phyloP scores from a whole-genome alignment of 2,113 vertebrate genomes.

The Odobenus rosmarus region DNA sequence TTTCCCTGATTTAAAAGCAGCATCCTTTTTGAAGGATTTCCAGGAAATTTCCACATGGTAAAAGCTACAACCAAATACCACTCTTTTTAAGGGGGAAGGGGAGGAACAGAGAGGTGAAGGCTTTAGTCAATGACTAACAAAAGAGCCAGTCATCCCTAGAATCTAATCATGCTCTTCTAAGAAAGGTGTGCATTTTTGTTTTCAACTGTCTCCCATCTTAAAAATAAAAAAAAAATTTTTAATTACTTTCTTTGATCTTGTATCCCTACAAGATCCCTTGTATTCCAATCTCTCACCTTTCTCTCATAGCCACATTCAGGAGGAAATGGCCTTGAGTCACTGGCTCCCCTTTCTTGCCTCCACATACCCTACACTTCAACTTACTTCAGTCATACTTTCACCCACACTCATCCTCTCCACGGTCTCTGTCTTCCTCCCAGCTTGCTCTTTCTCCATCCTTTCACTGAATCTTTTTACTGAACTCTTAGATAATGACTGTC shows the following conservation, averaged over 20 bases:
- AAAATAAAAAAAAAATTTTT: background rate
- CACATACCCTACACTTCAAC: background rate
- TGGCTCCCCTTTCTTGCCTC: background rate
- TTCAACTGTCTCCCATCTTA: background rate
- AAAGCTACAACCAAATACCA: background rate
- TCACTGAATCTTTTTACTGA: background rate
- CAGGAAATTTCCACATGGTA: background rate
- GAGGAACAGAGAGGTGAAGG: background rate
- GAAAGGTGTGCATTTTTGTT: background rate
- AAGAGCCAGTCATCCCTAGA: background rate
- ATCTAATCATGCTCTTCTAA: background rate
- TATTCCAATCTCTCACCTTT: background rate
- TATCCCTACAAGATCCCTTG: no score
- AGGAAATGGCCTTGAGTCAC: background rate
- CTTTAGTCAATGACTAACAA: background rate
- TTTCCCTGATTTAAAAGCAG: background rate
- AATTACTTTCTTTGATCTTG: background rate
- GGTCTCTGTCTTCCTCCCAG: background rate
- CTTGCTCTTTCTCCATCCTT: background rate
- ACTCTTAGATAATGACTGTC: background rate
- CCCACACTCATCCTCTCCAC: background rate
- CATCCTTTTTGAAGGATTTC: background rate
- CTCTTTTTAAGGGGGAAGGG: fast-evolving
- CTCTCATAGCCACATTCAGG: background rate
- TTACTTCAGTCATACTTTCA: background rate